Conservation (phyloP, 2,888 invertebrate species). For the Lissonota sp. region DNA sequence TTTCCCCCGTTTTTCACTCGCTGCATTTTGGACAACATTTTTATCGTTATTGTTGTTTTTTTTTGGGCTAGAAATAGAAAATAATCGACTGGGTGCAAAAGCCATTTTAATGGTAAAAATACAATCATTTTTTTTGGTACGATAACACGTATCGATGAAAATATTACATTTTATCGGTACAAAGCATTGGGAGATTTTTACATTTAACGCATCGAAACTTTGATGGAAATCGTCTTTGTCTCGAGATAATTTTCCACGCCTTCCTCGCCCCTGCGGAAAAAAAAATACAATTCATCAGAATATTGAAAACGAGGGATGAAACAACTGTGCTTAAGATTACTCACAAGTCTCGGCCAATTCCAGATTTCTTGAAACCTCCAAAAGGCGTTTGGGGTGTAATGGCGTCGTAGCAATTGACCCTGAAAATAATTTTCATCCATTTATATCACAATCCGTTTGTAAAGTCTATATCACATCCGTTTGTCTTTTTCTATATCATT, state of each 20-base stretch:
- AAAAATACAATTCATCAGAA: conserved; percentile 50
- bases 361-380: conserved; percentile 95
- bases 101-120: conserved; percentile 36
- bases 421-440: conserved; percentile 75
- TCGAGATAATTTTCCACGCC: conserved; percentile 92
- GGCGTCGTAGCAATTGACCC: conserved; percentile 91
- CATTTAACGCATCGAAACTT: conserved; percentile 49
- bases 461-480: no score
- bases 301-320: not conserved
- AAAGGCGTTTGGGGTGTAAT: conserved; percentile 92
- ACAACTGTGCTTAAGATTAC: conserved; percentile 53
- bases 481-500: no score
- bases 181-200: not conserved
- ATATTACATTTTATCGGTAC: not conserved
- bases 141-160: not conserved
- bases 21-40: not conserved
- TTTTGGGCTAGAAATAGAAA: not conserved
- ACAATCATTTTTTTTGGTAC: conserved; percentile 15
- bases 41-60: not conserved
- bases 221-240: conserved; percentile 88
- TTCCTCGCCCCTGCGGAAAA: conserved; percentile 90
- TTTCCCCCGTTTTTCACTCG: not conserved
- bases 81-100: conserved; percentile 12
- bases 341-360: conserved; percentile 90
- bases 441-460: not conserved